Conservation (phyloP, 2,888 invertebrate species). For the Euspilapteryx auroguttella region DNA sequence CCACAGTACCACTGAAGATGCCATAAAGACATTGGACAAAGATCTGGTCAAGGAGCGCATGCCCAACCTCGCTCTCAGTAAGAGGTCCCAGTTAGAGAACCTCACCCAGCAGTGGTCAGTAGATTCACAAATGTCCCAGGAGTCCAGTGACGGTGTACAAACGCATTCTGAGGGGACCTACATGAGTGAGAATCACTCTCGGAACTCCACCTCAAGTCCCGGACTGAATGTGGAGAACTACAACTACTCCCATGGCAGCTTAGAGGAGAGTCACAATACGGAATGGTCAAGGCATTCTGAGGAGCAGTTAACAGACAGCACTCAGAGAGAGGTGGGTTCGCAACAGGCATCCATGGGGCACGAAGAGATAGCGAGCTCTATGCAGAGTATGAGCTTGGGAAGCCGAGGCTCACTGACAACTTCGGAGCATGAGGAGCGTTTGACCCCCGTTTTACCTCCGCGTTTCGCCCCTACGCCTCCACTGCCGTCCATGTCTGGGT, state of each 20-base stretch:
- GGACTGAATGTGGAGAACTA: slow-evolving; percentile 35
- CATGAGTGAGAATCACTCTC: slow-evolving; percentile 60
- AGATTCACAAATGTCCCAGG: slow-evolving; percentile 67
- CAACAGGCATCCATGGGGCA: too few relatives aligned
- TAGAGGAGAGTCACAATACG: slow-evolving; percentile 25
- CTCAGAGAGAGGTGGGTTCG: too few relatives aligned
- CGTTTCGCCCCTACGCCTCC: too few relatives aligned
- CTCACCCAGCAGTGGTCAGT: slow-evolving; percentile 67
- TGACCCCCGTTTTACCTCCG: too few relatives aligned
- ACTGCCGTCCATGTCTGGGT: too few relatives aligned
- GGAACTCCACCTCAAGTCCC: slow-evolving; percentile 51
- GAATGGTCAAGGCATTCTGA: slow-evolving; percentile 27
- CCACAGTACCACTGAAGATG: slow-evolving; percentile 19
- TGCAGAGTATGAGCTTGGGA: slow-evolving; percentile 35
- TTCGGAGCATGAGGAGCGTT: too few relatives aligned
- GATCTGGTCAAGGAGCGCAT: slow-evolving; percentile 37
- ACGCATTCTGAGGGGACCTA: slow-evolving; percentile 65
- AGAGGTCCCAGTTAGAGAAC: slow-evolving; percentile 38
- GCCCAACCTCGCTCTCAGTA: slow-evolving; percentile 45
- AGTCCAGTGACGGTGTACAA: slow-evolving; percentile 64
- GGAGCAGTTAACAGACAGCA: slow-evolving; percentile 19
- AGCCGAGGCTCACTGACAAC: slow-evolving; percentile 28
- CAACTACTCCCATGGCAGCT: slow-evolving; percentile 24
- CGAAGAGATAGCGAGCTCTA: slow-evolving; percentile 27
- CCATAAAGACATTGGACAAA: slow-evolving; percentile 34